Evolutionary conservation across 2,113 vertebrate genomes (phyloP), one percentile per base, ranked within the genome.

Genomic region (Coregonus clupeaformis): DNA sequence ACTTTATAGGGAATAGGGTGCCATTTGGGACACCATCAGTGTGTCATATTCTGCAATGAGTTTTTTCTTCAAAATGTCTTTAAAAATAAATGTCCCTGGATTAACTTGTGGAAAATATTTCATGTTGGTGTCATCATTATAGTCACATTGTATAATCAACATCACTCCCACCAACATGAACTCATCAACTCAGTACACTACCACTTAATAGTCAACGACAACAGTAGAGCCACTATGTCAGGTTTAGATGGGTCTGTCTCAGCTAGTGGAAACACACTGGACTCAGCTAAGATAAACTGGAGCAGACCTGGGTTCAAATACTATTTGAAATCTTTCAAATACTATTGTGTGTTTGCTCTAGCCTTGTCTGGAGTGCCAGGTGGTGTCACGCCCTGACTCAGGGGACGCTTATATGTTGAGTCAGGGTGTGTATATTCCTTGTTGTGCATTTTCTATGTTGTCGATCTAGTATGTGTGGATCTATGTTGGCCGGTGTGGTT

Each of bases 181-280:
- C 73, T 74, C 16, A 42, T 49, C 60, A 70, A 85, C 36, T 42
- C 36, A 18, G 49, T 52, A 14, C 49, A 52, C 49, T 71, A 68
- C 18, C 71, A 64, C 77, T 81, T 82, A 74, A 84, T 83, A 78
- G 74, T 49, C 68, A 66, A 57, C 62, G 78, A 80, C 75, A 82
- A 78, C 70, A 81, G 42, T 66, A 63, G 68, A 78, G 82, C 76
- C 66, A 75, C 81, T 78, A 82, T 68, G 68, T 78, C 52, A 71
- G 64, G 72, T 74, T 77, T 22, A 29, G 20, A 42, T 60, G 57
- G 6, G 6, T 22, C 57, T 60, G 52, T 55, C 52, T 60, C n/a
- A 22, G n/a, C 20, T 2, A 9, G 57, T 9, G 6, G n/a, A 60
- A 14, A 20, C 52, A 60, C 57, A 12, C 57, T 14, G 49, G 49